Percentiles rank a stretch among this genome's conserved stretches.
Conservation (phyloP, 2,113 vertebrate species). For the Progne subis region DNA sequence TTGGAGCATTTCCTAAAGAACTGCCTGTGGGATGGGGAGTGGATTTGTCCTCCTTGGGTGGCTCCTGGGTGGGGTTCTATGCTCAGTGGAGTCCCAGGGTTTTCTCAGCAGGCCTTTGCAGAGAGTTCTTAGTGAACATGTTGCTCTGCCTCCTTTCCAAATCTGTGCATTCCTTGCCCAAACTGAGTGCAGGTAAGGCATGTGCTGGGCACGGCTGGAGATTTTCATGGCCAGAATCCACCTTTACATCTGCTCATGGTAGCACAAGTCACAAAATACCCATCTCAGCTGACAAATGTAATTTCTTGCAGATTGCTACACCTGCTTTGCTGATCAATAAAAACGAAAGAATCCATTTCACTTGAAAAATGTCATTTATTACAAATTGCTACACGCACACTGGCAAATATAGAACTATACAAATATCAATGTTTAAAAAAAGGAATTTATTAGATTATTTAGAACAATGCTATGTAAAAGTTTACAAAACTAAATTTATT, state of each 20-base stretch:
- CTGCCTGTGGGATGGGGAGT: background rate
- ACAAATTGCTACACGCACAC: rapidly evolving
- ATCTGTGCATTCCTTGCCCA: too few species aligned
- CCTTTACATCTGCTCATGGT: too few species aligned
- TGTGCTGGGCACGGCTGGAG: too few species aligned
- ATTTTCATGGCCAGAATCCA: background rate
- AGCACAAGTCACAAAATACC: background rate
- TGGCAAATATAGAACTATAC: background rate
- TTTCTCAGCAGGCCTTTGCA: background rate
- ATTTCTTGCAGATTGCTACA: background rate
- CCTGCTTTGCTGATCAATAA: background rate
- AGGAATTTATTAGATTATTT: background rate
- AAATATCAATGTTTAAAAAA: background rate
- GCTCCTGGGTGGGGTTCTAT: background rate
- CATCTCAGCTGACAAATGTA: background rate
- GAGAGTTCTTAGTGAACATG: rapidly evolving
- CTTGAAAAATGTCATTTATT: background rate
- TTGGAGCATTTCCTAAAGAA: background rate
- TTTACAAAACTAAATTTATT: background rate
- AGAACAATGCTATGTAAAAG: background rate
- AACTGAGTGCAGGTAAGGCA: too few species aligned
- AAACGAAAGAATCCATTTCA: background rate
- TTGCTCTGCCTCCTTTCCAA: background rate
- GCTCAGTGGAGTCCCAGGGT: background rate
- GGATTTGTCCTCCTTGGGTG: background rate